These are phyloP conservation scores for Poecilia wingei DNA, from an alignment of 2,797 vertebrate species.

Conservation along the genomic window DNA sequence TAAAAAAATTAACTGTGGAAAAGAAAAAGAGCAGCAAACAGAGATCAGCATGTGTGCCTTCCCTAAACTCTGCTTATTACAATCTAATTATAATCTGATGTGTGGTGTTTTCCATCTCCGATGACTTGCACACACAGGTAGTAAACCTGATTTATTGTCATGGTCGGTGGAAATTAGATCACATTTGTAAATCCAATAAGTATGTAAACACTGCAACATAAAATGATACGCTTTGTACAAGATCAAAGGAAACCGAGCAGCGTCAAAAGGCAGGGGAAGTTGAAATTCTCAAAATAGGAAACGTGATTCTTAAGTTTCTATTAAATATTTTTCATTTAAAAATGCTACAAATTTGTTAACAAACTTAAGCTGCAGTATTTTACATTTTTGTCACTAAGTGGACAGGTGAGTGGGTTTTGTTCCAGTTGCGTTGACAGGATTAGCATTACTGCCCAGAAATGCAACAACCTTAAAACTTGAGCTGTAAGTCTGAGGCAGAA, in stretches of 20 bases:
- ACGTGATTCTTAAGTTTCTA: neutral
- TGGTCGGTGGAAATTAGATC: slow-evolving; percentile 9
- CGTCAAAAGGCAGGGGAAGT: neutral
- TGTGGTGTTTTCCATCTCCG: slow-evolving; percentile 1
- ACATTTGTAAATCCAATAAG: slow-evolving; percentile 9
- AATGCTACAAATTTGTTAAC: neutral
- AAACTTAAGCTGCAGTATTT: neutral
- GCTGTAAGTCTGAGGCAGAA: neutral
- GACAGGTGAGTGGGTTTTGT: neutral
- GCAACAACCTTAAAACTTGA: neutral
- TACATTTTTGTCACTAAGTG: neutral
- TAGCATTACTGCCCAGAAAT: neutral
- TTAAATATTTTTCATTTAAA: no score
- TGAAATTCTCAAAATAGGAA: no score
- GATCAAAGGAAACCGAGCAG: neutral
- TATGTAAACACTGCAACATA: slow-evolving; percentile 12
- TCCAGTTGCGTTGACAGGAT: neutral
- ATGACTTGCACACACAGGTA: neutral
- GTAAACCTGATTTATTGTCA: slow-evolving; percentile 8
- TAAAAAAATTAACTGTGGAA: neutral
- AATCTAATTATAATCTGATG: slow-evolving; percentile 11
- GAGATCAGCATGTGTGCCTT: neutral
- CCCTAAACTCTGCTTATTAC: neutral
- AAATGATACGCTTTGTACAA: neutral
- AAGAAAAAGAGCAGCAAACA: neutral